Conservation (phyloP, 2,113 vertebrate genomes). For the Rousettus leschenaultii region DNA sequence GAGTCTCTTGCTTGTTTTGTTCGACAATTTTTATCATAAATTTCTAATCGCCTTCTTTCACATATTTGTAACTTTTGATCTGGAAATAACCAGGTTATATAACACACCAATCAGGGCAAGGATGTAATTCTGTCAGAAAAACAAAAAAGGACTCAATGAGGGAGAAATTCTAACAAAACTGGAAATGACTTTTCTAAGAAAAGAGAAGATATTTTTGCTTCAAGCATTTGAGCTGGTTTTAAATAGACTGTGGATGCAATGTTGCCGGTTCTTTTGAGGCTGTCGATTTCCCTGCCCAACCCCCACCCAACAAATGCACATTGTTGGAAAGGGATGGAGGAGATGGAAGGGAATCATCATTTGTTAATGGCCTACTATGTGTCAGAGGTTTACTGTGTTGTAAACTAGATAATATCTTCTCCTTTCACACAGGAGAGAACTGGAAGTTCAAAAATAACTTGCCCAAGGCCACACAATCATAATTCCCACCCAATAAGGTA, state of each 20-base stretch:
- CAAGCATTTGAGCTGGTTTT: conserved; percentile 66
- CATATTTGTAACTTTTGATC: conserved; percentile 77
- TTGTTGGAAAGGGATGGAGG: background rate
- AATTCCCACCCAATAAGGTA: background rate
- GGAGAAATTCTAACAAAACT: conserved; percentile 75
- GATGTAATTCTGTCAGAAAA: conserved; percentile 76
- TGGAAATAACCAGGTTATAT: conserved; percentile 80
- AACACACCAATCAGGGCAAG: conserved; percentile 73
- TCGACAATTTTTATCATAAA: conserved; percentile 42
- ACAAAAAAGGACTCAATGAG: conserved; percentile 70
- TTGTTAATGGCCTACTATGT: background rate
- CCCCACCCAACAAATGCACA: background rate
- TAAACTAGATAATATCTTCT: background rate
- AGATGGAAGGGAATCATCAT: background rate
- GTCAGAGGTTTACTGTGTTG: background rate
- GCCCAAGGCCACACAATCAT: background rate
- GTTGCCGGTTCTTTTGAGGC: conserved; percentile 16
- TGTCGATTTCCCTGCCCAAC: conserved; percentile 36
- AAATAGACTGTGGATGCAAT: conserved; percentile 59
- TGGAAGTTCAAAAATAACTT: background rate
- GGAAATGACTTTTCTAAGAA: conserved; percentile 75
- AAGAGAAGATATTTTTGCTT: conserved; percentile 66
- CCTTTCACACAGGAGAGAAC: background rate
- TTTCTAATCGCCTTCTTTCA: conserved; percentile 43
- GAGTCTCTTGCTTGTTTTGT: background rate